A percentile compares a stretch with the other conserved stretches of the same genome.
Evolutionary conservation across 2,113 vertebrate genomes (phyloP).

Genomic region (Platanista minor): DNA sequence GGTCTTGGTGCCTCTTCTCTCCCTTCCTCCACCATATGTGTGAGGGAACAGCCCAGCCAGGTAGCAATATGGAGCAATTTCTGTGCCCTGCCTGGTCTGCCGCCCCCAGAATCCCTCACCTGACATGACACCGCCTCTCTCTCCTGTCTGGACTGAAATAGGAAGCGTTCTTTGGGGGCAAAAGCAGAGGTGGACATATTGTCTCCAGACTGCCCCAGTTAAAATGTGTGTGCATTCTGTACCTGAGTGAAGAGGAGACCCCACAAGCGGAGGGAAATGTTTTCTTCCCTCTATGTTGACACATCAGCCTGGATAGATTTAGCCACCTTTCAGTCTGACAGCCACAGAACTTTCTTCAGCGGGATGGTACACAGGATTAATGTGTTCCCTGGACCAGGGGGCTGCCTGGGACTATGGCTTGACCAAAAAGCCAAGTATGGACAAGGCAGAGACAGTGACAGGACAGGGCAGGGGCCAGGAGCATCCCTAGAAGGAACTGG

Average conservation of each 20-base stretch:
- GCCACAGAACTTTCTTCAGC: constrained; percentile 13
- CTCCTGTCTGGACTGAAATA: constrained; percentile 8
- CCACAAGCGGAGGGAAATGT: constrained; percentile 5
- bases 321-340: neutral
- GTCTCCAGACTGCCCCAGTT: constrained; percentile 6
- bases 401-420: neutral
- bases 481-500: neutral
- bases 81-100: constrained; percentile 45
- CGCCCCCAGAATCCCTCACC: constrained; percentile 3
- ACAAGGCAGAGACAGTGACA: neutral
- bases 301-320: neutral
- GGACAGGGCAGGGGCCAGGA: neutral
- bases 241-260: neutral
- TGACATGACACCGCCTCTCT: neutral
- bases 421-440: neutral
- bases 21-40: neutral
- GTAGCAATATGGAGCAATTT: constrained; percentile 62
- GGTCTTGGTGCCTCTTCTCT: neutral
- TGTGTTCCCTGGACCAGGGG: neutral
- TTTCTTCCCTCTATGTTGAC: neutral
- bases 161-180: neutral
- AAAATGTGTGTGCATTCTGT: constrained; percentile 5
- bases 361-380: neutral
- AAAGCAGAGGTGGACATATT: neutral
- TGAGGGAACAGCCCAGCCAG: constrained; percentile 40